Base-by-base conservation (phyloP, 2,797 vertebrate species). In the Anguilla anguilla region DNA sequence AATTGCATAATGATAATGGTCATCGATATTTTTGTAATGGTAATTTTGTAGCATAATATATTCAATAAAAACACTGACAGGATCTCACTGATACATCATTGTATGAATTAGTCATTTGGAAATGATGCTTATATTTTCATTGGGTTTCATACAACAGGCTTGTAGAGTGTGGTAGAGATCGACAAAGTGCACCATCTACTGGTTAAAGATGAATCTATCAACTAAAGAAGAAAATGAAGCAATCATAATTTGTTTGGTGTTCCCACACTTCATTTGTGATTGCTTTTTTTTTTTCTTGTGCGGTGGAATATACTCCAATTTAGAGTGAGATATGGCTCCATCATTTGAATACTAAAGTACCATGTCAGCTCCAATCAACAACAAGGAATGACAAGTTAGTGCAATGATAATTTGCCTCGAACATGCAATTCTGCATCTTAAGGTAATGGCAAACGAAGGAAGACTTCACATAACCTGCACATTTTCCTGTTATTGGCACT, bases 181-280 rank as follows among this genome's bases (percentile, higher is more conserved):
- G 79, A 81, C 5, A 86, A 83, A 88, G 46, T 86, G 85, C 85
- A 82, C 88, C 88, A 82, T 86, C 88, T 88, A 83, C 88, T 88
- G 88, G 85, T 85, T 31, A 85, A 64, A 85, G 49, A 55, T 49
- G 35, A 53, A 61, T 46, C 43, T 67, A 69, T 19, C 43, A 69
- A 51, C 22, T n/a, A 51, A 28, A 79, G 55, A 49, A 59, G 83
- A 85, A 77, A 35, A 11, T n/a, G n/a, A 82, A n/a, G 7, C 19
- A n/a, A 13, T 49, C 9, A 11, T 25, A 82, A 82, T 82, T 10
- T 51, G 46, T 82, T 51, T 46, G n/a, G 79, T 82, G 43, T 49
- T 4, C 9, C 2, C 67, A 46, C 11, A 13, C 67, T 25, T 39
- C 7, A 84, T 72, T 84, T 51, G 10, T 57, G 31, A 39, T 25